Percentiles rank a stretch among this genome's conserved stretches.
Evolutionary conservation across 2,888 invertebrate genomes (phyloP).

Genomic region (Drosophila phalerata): DNA sequence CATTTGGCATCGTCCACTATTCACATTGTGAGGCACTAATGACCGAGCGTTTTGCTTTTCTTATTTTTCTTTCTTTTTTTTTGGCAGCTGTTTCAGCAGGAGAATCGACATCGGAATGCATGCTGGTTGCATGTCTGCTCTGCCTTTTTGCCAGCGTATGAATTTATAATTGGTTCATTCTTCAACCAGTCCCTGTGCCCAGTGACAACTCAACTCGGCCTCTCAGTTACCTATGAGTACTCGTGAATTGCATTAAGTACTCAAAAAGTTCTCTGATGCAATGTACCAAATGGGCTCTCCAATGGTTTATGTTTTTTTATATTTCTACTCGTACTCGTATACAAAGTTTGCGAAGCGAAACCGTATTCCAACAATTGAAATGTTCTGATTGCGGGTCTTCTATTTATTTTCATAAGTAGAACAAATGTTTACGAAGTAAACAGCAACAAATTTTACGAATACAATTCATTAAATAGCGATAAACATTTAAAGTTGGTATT

Average conservation of each 20-base stretch:
- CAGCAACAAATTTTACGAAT: conserved; percentile 13
- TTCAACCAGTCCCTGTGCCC: conserved; percentile 31
- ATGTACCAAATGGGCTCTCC: conserved; percentile 26
- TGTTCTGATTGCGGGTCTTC: conserved; percentile 36
- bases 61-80: too few relatives aligned
- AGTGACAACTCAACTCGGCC: conserved; percentile 24
- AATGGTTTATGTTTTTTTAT: conserved; percentile 32
- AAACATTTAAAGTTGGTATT: neutral
- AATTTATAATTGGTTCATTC: conserved; percentile 77
- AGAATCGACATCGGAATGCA: conserved; percentile 32
- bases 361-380: conserved; percentile 32
- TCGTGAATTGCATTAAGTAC: conserved; percentile 23
- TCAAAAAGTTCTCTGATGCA: conserved; percentile 16
- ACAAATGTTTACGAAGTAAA: conserved; percentile 43
- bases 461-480: conserved; percentile 1
- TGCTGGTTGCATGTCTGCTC: conserved; percentile 23
- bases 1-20: conserved; percentile 12
- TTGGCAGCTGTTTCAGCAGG: conserved; percentile 62
- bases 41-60: conserved; percentile 53
- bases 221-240: conserved; percentile 29
- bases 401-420: conserved; percentile 56
- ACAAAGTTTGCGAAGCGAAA: neutral
- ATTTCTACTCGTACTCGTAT: conserved; percentile 22
- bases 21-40: conserved; percentile 61
- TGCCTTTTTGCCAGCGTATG: conserved; percentile 49